Percentiles rank a stretch among this genome's conserved stretches.
Conservation (phyloP, 1,140 invertebrate species). For the Drosophila carrolli region DNA sequence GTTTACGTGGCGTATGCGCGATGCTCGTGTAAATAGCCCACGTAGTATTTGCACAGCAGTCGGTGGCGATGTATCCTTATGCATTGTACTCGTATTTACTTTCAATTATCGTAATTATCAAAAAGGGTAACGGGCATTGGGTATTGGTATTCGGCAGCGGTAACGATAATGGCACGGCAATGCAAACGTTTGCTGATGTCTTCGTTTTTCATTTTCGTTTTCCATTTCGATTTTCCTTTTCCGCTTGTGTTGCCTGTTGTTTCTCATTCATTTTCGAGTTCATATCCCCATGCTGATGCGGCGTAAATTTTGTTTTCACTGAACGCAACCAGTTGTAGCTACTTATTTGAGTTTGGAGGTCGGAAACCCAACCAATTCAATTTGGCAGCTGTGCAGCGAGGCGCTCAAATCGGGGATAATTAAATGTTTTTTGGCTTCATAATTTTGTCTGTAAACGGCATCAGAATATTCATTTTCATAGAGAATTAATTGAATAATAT, state of each 20-base stretch:
- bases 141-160: constrained; percentile 7
- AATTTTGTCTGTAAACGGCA: background rate
- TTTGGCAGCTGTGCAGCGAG: constrained; percentile 29
- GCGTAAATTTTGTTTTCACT: constrained; percentile 38
- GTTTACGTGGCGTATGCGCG: constrained; percentile 73
- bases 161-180: constrained; percentile 60
- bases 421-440: constrained; percentile 30
- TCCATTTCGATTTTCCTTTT: background rate
- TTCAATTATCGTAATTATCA: constrained; percentile 82
- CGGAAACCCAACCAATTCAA: constrained; percentile 38
- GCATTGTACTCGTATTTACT: constrained; percentile 75
- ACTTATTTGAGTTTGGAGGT: constrained; percentile 33
- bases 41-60: constrained; percentile 55
- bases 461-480: background rate
- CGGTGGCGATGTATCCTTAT: constrained; percentile 58
- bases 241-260: constrained; percentile 10
- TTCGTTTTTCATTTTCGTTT: constrained; percentile 71
- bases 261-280: constrained; percentile 47
- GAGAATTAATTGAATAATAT: constrained; percentile 4
- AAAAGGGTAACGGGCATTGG: constrained; percentile 60
- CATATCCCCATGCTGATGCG: constrained; percentile 59
- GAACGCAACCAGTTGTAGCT: constrained; percentile 37
- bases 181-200: constrained; percentile 80
- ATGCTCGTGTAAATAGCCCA: constrained; percentile 64
- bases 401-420: constrained; percentile 64